Evolutionary conservation across 2,888 invertebrate species (phyloP), one percentile per base, ranked within the genome.

Genomic region (Chalcosyrphus nemorum): DNA sequence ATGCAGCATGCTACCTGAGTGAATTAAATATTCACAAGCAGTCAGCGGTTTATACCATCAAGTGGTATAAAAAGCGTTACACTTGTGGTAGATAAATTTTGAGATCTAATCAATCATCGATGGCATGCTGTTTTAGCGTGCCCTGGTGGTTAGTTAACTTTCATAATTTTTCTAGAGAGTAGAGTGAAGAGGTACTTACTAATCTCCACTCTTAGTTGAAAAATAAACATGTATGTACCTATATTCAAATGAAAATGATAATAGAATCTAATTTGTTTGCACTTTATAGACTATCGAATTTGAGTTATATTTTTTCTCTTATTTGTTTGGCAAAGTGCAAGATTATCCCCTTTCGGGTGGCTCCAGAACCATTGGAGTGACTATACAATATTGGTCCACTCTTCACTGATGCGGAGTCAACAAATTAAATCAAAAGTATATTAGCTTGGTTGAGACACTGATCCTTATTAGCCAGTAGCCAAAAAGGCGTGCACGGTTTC

Each of bases 331-430:
- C 87, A 88, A 86, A 88, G 88, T 89, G 90, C 90, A 86, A 90
- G 70, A 90, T 81, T 43, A 89, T 88, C 41, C 87, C n/a, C 72
- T 76, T 41, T n/a, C 3, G 57, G 32, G 50, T 13, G 87, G 87
- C 89, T 93, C 92, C 93, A 92, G 93, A 94, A 94, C 94, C 94
- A 94, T 94, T 93, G 94, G 93, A 92, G 88, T 92, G 91, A 92
- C 91, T 92, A 87, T 78, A 86, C 74, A 87, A 45, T 86, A 81
- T 87, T 89, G 92, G 91, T 91, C 92, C 92, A 90, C 92, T 92
- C 93, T 94, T 93, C 94, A 94, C 94, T 94, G 94, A 94, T 93
- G 90, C 88, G 89, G 89, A 87, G 90, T 87, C 87, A 86, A 91
- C 90, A 90, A 59, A 1, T 2, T 13, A 35, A 1, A 24, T 6